Conservation (phyloP, 2,888 invertebrate genomes). For the Hydraecia micacea region DNA sequence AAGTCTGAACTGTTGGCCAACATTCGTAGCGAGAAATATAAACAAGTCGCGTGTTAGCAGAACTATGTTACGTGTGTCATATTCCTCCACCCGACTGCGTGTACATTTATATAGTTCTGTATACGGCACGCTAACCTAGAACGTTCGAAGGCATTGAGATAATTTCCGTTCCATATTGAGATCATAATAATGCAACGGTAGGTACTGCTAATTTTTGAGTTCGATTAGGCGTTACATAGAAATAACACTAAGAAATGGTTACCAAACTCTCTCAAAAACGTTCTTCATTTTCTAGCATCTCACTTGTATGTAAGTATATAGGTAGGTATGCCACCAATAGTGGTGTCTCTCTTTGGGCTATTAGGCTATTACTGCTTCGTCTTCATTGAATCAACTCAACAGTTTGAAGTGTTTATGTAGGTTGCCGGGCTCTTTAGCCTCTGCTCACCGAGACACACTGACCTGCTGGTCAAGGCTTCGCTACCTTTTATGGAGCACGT, state of each 20-base stretch:
- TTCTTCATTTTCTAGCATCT: not conserved
- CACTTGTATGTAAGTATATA: not conserved
- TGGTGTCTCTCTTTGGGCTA: not conserved
- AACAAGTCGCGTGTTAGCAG: slow-evolving; percentile 22
- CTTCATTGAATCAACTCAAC: not conserved
- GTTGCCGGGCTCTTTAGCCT: not conserved
- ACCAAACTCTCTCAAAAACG: not conserved
- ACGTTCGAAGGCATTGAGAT: not conserved
- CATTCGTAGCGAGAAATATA: slow-evolving; percentile 1
- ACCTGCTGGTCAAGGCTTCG: slow-evolving; percentile 35
- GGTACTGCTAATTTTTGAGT: not conserved
- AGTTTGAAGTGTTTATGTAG: not conserved
- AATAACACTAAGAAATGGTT: not conserved
- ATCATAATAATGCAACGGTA: not conserved
- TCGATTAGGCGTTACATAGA: not conserved
- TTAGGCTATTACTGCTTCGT: not conserved
- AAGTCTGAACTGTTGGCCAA: not conserved
- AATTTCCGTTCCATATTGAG: slow-evolving; percentile 6
- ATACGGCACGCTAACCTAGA: not conserved
- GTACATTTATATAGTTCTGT: not conserved
- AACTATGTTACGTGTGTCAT: slow-evolving; percentile 7
- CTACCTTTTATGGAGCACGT: slow-evolving; percentile 30
- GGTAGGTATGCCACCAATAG: no score
- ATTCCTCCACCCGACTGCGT: not conserved
- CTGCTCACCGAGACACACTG: slow-evolving; percentile 32